phyloP scores from a whole-genome alignment of 2,113 vertebrate species.

The Isichthys henryi region DNA sequence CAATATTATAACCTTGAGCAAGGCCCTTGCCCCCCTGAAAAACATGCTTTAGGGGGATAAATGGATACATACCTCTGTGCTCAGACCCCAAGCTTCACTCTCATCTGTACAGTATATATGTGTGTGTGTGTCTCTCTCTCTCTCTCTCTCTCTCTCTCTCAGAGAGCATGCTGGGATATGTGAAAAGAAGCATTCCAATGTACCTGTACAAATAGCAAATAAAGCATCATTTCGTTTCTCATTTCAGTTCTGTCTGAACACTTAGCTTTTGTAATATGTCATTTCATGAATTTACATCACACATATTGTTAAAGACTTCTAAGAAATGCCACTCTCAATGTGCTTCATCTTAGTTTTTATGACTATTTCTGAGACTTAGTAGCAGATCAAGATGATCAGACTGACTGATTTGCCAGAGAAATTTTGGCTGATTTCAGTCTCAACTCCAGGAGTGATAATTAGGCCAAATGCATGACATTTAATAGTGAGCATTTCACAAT shows the following conservation, averaged over 20 bases:
- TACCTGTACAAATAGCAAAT: not conserved
- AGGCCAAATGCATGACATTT: slow-evolving; percentile 1
- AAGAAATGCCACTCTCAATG: not conserved
- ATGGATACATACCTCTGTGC: not conserved
- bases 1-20: not conserved
- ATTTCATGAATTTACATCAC: not conserved
- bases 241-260: not conserved
- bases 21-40: not conserved
- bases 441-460: not conserved
- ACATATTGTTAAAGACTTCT: not conserved
- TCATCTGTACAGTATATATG: not conserved
- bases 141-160: not conserved
- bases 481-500: slow-evolving; percentile 6
- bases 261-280: not conserved
- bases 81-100: not conserved
- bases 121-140: not conserved
- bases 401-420: not conserved
- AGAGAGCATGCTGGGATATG: not conserved
- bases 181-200: not conserved
- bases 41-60: not conserved
- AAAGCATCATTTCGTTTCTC: not conserved
- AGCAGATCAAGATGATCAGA: not conserved
- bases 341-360: not conserved
- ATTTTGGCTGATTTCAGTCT: not conserved
- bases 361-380: not conserved